phyloP scores from a whole-genome alignment of 2,797 vertebrate species.

The Oreonectes daqikongensis region DNA sequence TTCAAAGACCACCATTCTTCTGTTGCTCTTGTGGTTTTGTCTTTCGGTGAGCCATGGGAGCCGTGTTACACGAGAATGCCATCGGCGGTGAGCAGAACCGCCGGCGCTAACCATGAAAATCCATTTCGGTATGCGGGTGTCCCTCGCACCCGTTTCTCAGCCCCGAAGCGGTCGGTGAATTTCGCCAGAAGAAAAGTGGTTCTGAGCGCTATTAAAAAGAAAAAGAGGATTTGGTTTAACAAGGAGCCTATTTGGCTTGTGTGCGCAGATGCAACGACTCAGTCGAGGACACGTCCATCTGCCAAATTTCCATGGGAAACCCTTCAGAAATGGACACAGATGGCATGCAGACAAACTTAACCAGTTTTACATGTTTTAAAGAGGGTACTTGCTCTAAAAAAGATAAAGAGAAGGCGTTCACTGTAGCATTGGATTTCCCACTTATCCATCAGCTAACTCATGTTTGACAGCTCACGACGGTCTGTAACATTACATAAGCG shows the following conservation, averaged over 20 bases:
- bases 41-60: slow-evolving; percentile 26
- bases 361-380: slow-evolving; percentile 45
- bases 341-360: slow-evolving; percentile 53
- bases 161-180: slow-evolving; percentile 61
- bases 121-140: slow-evolving; percentile 55
- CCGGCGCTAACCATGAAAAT: slow-evolving; percentile 55
- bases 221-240: slow-evolving; percentile 75
- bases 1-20: slow-evolving; percentile 14
- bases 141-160: slow-evolving; percentile 52
- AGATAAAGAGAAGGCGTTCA: background rate
- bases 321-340: slow-evolving; percentile 66
- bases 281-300: slow-evolving; percentile 41
- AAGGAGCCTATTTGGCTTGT: slow-evolving; percentile 65
- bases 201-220: slow-evolving; percentile 68
- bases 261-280: slow-evolving; percentile 43
- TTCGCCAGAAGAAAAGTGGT: slow-evolving; percentile 71
- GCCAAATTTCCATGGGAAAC: slow-evolving; percentile 76
- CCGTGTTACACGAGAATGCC: slow-evolving; percentile 25
- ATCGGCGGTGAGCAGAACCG: slow-evolving; percentile 33
- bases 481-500: slow-evolving; percentile 20
- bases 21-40: slow-evolving; percentile 27
- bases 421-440: slow-evolving; percentile 30
- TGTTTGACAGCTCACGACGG: slow-evolving; percentile 22
- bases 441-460: slow-evolving; percentile 40
- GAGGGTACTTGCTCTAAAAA: slow-evolving; percentile 11